phyloP scores from a whole-genome alignment of 2,797 vertebrate species.

The Eulemur mongoz region DNA sequence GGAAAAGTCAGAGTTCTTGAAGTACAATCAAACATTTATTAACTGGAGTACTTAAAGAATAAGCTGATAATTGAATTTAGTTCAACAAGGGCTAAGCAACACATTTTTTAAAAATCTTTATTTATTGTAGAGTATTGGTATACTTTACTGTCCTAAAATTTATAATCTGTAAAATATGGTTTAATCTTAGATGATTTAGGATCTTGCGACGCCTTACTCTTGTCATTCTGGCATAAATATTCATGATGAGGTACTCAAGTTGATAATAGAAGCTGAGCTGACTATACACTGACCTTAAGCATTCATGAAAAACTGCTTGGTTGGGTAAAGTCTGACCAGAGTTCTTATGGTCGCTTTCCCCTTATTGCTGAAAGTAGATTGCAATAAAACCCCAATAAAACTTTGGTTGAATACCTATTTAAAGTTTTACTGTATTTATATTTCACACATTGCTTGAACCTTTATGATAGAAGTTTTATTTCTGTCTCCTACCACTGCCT shows the following conservation, averaged over 20 bases:
- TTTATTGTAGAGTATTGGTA: slow-evolving; percentile 70
- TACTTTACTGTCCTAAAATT: slow-evolving; percentile 61
- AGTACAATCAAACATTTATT: slow-evolving; percentile 74
- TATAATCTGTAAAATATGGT: slow-evolving; percentile 61
- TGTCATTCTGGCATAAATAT: slow-evolving; percentile 66
- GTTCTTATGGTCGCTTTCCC: slow-evolving; percentile 66
- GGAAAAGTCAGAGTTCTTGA: slow-evolving; percentile 70
- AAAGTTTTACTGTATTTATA: slow-evolving; percentile 74
- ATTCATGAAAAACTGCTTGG: slow-evolving; percentile 71
- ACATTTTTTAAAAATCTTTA: slow-evolving; percentile 58
- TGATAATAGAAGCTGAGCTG: slow-evolving; percentile 65
- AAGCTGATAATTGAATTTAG: slow-evolving; percentile 72
- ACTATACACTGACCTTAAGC: slow-evolving; percentile 68
- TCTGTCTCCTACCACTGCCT: background rate
- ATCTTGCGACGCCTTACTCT: slow-evolving; percentile 66
- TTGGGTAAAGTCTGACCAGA: slow-evolving; percentile 62
- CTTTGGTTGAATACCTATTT: slow-evolving; percentile 67
- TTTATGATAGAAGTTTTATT: slow-evolving; percentile 49
- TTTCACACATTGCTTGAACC: slow-evolving; percentile 49
- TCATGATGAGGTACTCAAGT: slow-evolving; percentile 47
- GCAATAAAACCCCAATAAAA: slow-evolving; percentile 79
- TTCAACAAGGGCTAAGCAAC: slow-evolving; percentile 77
- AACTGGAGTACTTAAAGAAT: slow-evolving; percentile 76
- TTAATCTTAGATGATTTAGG: slow-evolving; percentile 60
- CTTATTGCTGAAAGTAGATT: slow-evolving; percentile 73